These are phyloP conservation scores for Melanargia galathea DNA, from an alignment of 2,888 invertebrate genomes.

Conservation along the genomic window DNA sequence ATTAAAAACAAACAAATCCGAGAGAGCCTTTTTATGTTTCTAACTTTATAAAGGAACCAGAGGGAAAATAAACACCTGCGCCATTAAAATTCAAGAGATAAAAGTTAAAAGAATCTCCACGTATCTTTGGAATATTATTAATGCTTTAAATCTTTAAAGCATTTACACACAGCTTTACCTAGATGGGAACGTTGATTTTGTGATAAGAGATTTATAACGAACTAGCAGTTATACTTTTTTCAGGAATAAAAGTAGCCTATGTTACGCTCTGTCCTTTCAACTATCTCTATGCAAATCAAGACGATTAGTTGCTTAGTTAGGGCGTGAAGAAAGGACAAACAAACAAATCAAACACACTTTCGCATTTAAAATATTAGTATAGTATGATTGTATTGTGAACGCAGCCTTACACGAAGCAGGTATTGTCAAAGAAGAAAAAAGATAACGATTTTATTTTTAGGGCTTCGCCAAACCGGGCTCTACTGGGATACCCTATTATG, in stretches of 20 bases:
- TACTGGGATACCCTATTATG: constrained; percentile 37
- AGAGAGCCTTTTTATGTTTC: constrained; percentile 20
- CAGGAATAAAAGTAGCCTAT: too few relatives aligned
- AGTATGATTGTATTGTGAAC: background rate
- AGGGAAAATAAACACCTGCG: constrained; percentile 27
- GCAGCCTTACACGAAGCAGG: constrained; percentile 7
- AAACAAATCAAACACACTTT: too few relatives aligned
- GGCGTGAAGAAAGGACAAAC: too few relatives aligned
- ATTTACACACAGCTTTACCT: background rate
- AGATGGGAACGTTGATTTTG: too few relatives aligned
- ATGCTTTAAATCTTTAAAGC: constrained; percentile 15
- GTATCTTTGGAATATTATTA: constrained; percentile 25
- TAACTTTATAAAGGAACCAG: constrained; percentile 22
- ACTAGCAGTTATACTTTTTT: too few relatives aligned
- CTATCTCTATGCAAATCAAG: too few relatives aligned
- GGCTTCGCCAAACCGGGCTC: constrained; percentile 35
- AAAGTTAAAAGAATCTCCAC: constrained; percentile 23
- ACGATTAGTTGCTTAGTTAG: too few relatives aligned
- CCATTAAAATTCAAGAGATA: constrained; percentile 30
- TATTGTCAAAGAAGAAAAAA: constrained; percentile 25
- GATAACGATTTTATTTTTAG: constrained; percentile 40
- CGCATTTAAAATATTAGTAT: too few relatives aligned
- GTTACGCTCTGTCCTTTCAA: too few relatives aligned
- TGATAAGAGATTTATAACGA: too few relatives aligned
- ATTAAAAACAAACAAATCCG: constrained; percentile 26